Evolutionary conservation across 1,140 invertebrate species (phyloP).

Genomic region (Hycleus cichorii): DNA sequence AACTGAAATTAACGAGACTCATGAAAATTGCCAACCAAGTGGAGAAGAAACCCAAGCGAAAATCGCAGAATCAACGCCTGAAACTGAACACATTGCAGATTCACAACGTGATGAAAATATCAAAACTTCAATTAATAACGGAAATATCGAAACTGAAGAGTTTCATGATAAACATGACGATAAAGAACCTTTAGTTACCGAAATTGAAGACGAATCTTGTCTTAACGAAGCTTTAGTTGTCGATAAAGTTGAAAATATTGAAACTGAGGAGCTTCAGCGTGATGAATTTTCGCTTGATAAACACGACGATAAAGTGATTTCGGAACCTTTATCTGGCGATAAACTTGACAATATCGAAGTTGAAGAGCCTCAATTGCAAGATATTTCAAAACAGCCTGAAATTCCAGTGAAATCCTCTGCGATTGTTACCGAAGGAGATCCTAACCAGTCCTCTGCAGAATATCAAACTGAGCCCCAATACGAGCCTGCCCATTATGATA

Average conservation of each 20-base stretch:
- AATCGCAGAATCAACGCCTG: neutral
- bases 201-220: too few relatives aligned
- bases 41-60: slow-evolving; percentile 2
- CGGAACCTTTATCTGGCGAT: too few relatives aligned
- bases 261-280: too few relatives aligned
- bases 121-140: too few relatives aligned
- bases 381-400: neutral
- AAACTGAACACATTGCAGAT: slow-evolving; percentile 4
- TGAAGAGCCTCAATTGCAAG: neutral
- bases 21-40: slow-evolving; percentile 11
- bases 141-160: too few relatives aligned
- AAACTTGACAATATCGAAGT: too few relatives aligned
- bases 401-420: neutral
- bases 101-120: neutral
- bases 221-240: too few relatives aligned
- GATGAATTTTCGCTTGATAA: too few relatives aligned
- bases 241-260: too few relatives aligned
- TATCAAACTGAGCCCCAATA: neutral
- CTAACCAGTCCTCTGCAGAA: neutral
- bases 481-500: neutral
- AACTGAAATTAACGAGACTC: neutral
- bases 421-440: neutral
- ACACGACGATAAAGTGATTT: too few relatives aligned
- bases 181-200: too few relatives aligned
- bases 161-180: too few relatives aligned